Base-by-base conservation (phyloP, 1,140 invertebrate genomes). In the Drosophila setifemur region DNA sequence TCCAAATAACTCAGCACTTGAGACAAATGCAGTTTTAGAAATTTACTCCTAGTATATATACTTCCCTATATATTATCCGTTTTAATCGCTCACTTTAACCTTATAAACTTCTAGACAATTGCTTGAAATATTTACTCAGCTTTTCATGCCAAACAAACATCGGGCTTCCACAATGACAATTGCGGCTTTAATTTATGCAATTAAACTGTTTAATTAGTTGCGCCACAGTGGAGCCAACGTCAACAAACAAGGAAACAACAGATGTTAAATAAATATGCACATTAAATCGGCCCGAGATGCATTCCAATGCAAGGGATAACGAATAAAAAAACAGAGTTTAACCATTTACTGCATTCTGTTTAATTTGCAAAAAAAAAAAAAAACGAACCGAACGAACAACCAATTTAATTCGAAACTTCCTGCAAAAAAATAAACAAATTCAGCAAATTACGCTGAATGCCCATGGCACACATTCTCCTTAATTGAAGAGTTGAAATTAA, bases 161-260 rank as follows among this genome's bases (percentile, higher is more conserved):
- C 19, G 7, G 16, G 16, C 7, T 19, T 11, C 9, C 4, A 11
- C 29, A 50, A 7, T 31, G 25, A 28, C 69, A 64, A 28, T 47
- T 33, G 29, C 42, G 18, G 47, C 63, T 83, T 85, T 78, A 82
- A 70, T 78, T 64, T 82, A 78, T 82, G 69, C 73, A 57, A 60
- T 78, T 69, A 73, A 60, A 57, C 31, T 14, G 73, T 72, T 82
- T 63, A 77, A 72, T 82, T 76, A 82, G 67, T 76, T 60, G 63
- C 60, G 45, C 66, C 33, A 35, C 21, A 28, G 42, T 18, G 29
- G 26, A 50, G 23, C 16, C 40, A 55, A 25, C 18, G 23, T 33
- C 16, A 47, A 50, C 29, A 35, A 43, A 21, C 4, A 29, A n/a
- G 6, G 47, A 47, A 55, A 58, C 78, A 64, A 23, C 77, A 70